Percentiles rank a stretch among this genome's conserved stretches.
These are phyloP conservation scores for Andrena cerasifolii DNA, from an alignment of 1,140 invertebrate species.

Conservation along the genomic window DNA sequence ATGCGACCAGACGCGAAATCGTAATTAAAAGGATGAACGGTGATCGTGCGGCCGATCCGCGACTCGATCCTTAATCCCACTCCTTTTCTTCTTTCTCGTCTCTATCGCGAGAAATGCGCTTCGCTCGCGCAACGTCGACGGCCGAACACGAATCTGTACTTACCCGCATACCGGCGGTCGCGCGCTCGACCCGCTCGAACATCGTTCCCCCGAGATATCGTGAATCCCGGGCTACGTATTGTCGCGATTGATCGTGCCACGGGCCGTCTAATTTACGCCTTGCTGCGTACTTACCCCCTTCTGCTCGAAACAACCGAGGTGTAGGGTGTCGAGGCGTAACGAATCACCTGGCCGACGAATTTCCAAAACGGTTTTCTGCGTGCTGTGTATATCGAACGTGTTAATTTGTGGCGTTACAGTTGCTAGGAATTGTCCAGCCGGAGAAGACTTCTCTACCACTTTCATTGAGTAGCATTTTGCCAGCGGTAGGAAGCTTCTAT, in stretches of 20 bases:
- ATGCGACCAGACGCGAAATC: background rate
- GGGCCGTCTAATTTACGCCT: background rate
- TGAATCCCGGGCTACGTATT: slow-evolving; percentile 44
- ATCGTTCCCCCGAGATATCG: slow-evolving; percentile 7
- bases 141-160: slow-evolving; percentile 57
- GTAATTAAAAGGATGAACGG: slow-evolving; percentile 1
- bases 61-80: background rate
- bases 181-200: slow-evolving; percentile 14
- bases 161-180: slow-evolving; percentile 43
- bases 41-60: background rate
- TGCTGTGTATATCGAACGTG: too few species aligned
- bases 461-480: too few species aligned
- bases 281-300: background rate
- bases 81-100: slow-evolving; percentile 27
- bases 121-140: slow-evolving; percentile 13
- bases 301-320: background rate
- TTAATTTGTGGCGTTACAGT: too few species aligned
- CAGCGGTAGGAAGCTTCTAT: too few species aligned
- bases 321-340: background rate
- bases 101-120: slow-evolving; percentile 48
- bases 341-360: too few species aligned
- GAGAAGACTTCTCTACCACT: too few species aligned
- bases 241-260: slow-evolving; percentile 44
- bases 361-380: too few species aligned
- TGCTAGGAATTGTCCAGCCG: too few species aligned